Evolutionary conservation across 2,888 invertebrate species (phyloP).

Genomic region (Acrocyrtus sp.): DNA sequence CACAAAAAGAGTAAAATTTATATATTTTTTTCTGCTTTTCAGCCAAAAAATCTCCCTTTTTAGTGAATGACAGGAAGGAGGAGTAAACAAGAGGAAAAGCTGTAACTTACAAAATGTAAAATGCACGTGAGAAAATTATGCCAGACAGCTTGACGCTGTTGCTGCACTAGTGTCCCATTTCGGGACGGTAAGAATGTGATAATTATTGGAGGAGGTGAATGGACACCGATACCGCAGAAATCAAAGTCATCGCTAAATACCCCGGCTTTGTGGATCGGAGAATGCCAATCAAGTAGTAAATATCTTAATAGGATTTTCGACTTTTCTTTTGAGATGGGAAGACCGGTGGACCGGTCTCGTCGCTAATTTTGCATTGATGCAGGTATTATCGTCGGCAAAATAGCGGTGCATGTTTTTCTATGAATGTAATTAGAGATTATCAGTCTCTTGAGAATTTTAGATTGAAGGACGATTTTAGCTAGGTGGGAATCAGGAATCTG

Average conservation of each 20-base stretch:
- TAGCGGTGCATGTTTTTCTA: too few relatives aligned
- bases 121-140: background rate
- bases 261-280: background rate
- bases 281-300: conserved; percentile 24
- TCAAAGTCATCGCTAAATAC: background rate
- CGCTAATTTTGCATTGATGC: too few relatives aligned
- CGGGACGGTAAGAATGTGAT: background rate
- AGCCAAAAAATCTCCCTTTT: background rate
- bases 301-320: background rate
- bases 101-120: conserved; percentile 5
- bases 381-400: too few relatives aligned
- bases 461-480: background rate
- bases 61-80: conserved; percentile 41
- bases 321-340: conserved; percentile 7
- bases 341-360: too few relatives aligned
- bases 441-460: background rate
- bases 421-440: background rate
- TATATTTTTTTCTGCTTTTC: background rate
- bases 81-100: conserved; percentile 6
- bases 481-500: conserved; percentile 16
- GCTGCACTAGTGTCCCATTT: background rate
- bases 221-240: background rate
- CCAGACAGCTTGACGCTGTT: conserved; percentile 39
- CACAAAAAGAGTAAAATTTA: background rate
- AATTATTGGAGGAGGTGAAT: background rate